Evolutionary conservation across 1,140 invertebrate species (phyloP), one percentile per base, ranked within the genome.

Genomic region (Venturia canescens): DNA sequence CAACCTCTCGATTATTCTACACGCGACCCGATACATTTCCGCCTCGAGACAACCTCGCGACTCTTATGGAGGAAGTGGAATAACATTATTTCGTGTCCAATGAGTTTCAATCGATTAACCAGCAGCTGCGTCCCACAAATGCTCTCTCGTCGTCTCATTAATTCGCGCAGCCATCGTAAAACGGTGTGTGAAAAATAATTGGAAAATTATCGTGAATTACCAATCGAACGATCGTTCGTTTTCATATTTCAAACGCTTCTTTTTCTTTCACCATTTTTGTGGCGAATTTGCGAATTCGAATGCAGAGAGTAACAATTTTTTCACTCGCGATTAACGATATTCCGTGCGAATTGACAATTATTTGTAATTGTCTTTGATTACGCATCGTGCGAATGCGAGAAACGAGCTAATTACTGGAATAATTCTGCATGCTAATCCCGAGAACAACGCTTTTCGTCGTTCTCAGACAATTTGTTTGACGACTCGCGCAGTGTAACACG

Each of bases 391-490:
- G 18, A 69, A 27, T 29, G 67, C 31, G 67, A 70, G 16, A 70
- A 18, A n/a, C 67, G 13, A 27, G 15, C 3, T 9, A 44, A 44
- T 44, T 44, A 23, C 63, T 67, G 15, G 13, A 23, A 27, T 27
- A 67, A 27, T 27, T 67, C 18, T 21, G 23, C 26, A 23, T 72
- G 34, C 48, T 53, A 69, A 27, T n/a, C 66, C 83, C 82, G 82
- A 82, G 84, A 84, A 84, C 82, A 79, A 72, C 80, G 75, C 78
- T 83, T 38, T 16, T 9, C 67, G 31, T 29, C 29, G 84, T 84
- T 85, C 84, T 85, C 84, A 85, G 83, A 84, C 84, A 83, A 85
- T 85, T 85, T 85, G 80, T 80, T 66, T 9, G 75, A 34, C 67
- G 38, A 5, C 67, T 70, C 21, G 27, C 67, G n/a, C 67, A 5